Evolutionary conservation across 2,113 vertebrate genomes (phyloP).

Genomic region (Ammodramus savannarum): DNA sequence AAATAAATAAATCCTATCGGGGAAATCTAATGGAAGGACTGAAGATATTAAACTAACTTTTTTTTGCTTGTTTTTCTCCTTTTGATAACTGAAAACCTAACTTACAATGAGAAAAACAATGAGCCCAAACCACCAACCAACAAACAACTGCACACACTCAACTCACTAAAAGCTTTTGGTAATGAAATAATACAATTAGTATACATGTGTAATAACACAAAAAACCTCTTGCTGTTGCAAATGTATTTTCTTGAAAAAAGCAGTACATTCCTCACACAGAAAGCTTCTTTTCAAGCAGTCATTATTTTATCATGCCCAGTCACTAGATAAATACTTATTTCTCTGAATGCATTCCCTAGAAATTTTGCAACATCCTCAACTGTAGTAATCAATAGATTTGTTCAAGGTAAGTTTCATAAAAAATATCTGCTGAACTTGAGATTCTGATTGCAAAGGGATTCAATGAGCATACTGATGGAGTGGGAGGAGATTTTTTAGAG

Average conservation of each 20-base stretch:
- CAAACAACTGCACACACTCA: background rate
- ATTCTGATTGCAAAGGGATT: background rate
- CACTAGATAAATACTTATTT: background rate
- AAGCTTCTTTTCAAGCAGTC: background rate
- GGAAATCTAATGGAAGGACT: background rate
- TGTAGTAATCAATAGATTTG: background rate
- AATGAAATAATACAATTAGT: background rate
- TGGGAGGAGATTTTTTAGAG: background rate
- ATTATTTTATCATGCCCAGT: background rate
- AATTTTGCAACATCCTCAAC: background rate
- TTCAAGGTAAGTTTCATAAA: background rate
- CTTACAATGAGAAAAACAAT: background rate
- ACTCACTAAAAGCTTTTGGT: background rate
- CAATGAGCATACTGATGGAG: background rate
- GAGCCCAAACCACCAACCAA: background rate
- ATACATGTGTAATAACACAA: background rate
- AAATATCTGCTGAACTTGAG: background rate
- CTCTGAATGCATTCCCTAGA: background rate
- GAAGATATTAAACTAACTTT: background rate
- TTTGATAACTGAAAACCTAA: background rate
- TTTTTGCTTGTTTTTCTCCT: background rate
- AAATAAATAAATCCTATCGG: background rate
- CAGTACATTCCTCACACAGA: background rate
- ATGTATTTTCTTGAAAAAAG: background rate
- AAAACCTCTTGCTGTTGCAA: background rate